Evolutionary conservation across 2,797 vertebrate genomes (phyloP), one percentile per base, ranked within the genome.

Genomic region (Gila robusta): DNA sequence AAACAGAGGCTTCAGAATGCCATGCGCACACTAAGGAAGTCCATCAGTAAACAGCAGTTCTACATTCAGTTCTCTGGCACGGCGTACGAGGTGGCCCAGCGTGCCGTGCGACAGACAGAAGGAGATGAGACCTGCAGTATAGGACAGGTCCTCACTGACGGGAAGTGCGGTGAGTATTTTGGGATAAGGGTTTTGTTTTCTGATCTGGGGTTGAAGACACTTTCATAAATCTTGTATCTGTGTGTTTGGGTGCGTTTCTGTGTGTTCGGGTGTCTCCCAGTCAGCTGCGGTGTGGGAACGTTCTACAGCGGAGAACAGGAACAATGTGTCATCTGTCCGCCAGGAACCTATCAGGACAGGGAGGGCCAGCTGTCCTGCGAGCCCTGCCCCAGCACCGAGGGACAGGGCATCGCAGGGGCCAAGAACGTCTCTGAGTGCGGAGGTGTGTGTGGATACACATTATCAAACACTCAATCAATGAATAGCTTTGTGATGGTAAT

Each of bases 31-130:
- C 96, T 99, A 88, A 95, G 97, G 78, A 99, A 97, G 95, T 97
- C 98, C 87, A 96, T 99, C 92, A 97, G 96, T 93, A 97, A 97
- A 84, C 98, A 99, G 92, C 98, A 97, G 92, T 99, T 99, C 94
- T 98, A 97, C 91, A 94, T 99, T 91, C 98, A 97, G 94, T 96
- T 99, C 92, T 97, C 97, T 0, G 98, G 97, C 88, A 97, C 96
- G 0, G 97, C 98, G 88, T 99, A 99, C 28, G 97, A 98, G 91
- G 96, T 99, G 88, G 97, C 97, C 74, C 98, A 97, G 93, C 97
- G 96, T 87, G 95, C 96, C 0, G 95, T 96, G 77, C 96, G 95
- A 91, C 92, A 91, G 26, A 83, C 88, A 0, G 97, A 98, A 66
- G 96, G 92, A 39, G 92, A 93, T 0, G 96, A 97, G 79, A 28